A percentile compares a stretch with the other conserved stretches of the same genome.
phyloP scores from a whole-genome alignment of 2,113 vertebrate species.

The Channa maculata region DNA sequence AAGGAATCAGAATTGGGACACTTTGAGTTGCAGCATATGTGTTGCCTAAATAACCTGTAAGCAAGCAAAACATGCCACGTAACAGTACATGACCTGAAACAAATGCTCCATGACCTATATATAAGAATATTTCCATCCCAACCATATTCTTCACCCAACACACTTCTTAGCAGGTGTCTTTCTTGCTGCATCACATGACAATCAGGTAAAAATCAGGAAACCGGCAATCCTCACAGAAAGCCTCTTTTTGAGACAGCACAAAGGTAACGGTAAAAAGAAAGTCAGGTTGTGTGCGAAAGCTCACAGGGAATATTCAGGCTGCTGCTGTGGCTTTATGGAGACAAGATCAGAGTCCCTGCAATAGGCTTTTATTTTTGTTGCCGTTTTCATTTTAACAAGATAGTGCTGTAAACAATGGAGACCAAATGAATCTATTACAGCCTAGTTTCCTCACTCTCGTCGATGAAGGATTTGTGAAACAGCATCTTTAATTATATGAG shows the following conservation, averaged over 20 bases:
- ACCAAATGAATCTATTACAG: constrained; percentile 35
- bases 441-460: constrained; percentile 1
- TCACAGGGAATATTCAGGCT: constrained; percentile 54
- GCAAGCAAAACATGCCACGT: neutral
- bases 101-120: neutral
- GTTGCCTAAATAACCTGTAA: constrained; percentile 20
- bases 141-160: neutral
- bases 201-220: constrained; percentile 42
- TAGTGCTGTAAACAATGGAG: constrained; percentile 46
- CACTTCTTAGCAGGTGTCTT: neutral
- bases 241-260: constrained; percentile 26
- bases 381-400: constrained; percentile 31
- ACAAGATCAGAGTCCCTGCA: constrained; percentile 54
- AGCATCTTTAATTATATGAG: constrained; percentile 28
- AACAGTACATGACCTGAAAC: constrained; percentile 8
- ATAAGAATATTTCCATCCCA: neutral
- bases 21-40: constrained; percentile 4
- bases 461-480: constrained; percentile 16
- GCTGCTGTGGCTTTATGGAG: constrained; percentile 20
- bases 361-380: constrained; percentile 42
- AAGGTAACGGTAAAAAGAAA: constrained; percentile 27
- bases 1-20: constrained; percentile 44
- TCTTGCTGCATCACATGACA: constrained; percentile 18
- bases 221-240: constrained; percentile 28
- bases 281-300: constrained; percentile 26